phyloP scores from a whole-genome alignment of 2,888 invertebrate species.

The Gortyna flavago region DNA sequence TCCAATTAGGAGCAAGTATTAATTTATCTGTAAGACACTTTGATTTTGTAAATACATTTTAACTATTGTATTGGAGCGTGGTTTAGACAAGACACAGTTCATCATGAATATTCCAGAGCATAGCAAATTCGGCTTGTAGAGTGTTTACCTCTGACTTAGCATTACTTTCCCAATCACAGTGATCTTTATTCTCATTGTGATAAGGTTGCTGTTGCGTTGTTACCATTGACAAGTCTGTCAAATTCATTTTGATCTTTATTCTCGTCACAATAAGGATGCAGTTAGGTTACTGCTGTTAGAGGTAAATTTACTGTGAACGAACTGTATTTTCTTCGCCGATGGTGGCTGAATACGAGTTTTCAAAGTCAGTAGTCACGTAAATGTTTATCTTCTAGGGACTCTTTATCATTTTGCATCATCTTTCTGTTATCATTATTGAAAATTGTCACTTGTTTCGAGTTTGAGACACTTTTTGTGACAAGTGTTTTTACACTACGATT shows the following conservation, averaged over 20 bases:
- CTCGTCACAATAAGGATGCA: not conserved
- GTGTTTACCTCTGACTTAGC: not conserved
- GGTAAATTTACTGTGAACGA: not conserved
- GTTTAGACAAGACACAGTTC: constrained; percentile 22
- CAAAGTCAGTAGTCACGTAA: not conserved
- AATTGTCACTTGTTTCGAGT: constrained; percentile 1
- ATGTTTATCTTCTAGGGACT: not conserved
- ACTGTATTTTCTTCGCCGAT: not conserved
- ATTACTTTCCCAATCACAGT: not conserved
- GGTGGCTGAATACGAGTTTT: not conserved
- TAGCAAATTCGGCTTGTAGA: not conserved
- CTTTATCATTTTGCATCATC: not conserved
- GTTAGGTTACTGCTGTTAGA: not conserved
- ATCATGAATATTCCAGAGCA: not conserved
- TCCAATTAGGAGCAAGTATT: constrained; percentile 5
- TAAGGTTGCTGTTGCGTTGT: not conserved
- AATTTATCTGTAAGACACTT: constrained; percentile 34
- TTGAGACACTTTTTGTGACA: constrained; percentile 29
- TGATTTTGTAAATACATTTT: constrained; percentile 26
- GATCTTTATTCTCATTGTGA: not conserved
- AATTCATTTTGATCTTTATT: not conserved
- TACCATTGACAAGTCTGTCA: not conserved
- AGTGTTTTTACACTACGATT: not conserved
- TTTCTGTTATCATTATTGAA: constrained; percentile 3
- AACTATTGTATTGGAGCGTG: not conserved